Evolutionary conservation across 35 echinoderm and acorn worm species (phyloP), one percentile per base, ranked within the genome.

Genomic region (Lytechinus pictus): DNA sequence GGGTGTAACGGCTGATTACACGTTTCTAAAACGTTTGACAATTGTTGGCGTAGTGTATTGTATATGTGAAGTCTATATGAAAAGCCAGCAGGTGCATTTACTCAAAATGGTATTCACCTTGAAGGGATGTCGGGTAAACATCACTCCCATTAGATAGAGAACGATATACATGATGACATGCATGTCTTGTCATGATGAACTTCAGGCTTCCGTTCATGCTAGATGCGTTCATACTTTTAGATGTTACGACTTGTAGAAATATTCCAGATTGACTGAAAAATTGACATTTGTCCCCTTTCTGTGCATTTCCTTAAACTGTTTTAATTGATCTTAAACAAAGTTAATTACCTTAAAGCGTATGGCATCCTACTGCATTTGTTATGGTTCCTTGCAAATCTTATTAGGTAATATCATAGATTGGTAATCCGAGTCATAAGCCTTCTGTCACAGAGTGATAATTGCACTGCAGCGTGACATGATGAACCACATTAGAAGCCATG

Each of bases 401-500:
- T 79, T 79, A 14, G 66, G 66, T 24, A 79, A 79, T 79, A 79
- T 79, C 19, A 24, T 4, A 79, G 66, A 79, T 79, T 24, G 3
- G 66, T 79, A 79, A 79, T 79, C 66, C 4, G 66, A 79, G 66
- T 79, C 66, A n/a, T 79, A 79, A 79, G 66, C 66, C 66, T 79
- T 6, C 66, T 79, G 66, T 79, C 66, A 79, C 66, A 79, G 19
- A 79, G 66, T 79, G 66, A 79, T 79, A 79, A 79, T 79, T 79
- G 66, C 66, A 79, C 66, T 79, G 66, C 66, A 16, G 66, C 66
- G 14, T 79, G 66, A 79, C 19, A 79, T 79, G 66, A 79, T 16
- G n/a, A 79, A 79, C 66, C 66, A 79, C 66, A 79, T 79, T 7
- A 79, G 66, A 79, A 16, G 19, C 6, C 66, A 79, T 79, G 66